phyloP scores from a whole-genome alignment of 1,140 invertebrate species.

The Galleria mellonella region DNA sequence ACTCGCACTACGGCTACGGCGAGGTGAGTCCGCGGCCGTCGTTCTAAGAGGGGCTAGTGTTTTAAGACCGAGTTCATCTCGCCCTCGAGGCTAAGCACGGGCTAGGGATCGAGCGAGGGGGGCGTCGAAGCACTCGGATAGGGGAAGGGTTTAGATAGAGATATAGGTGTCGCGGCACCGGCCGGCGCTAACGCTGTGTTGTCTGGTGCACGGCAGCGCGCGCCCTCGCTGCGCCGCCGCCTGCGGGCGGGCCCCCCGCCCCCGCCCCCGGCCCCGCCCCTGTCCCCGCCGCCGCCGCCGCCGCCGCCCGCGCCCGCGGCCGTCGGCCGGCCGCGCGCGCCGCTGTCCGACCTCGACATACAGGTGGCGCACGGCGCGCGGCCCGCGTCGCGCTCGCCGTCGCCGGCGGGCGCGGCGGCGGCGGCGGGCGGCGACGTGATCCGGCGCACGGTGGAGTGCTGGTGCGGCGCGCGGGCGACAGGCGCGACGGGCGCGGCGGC shows the following conservation, averaged over 20 bases:
- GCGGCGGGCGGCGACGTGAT: slow-evolving; percentile 9
- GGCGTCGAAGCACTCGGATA: no score
- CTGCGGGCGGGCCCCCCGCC: slow-evolving; percentile 1
- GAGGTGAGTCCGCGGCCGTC: slow-evolving; percentile 19
- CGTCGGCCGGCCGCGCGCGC: neutral
- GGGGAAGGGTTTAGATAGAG: no score
- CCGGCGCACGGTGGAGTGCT: slow-evolving; percentile 5
- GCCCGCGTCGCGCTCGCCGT: slow-evolving; percentile 12
- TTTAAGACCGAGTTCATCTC: no score
- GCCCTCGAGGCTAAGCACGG: no score
- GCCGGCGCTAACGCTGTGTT: neutral
- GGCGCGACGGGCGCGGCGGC: slow-evolving; percentile 78
- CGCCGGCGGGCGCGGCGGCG: neutral
- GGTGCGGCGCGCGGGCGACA: slow-evolving; percentile 74
- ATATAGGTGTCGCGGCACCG: neutral
- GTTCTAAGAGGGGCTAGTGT: neutral
- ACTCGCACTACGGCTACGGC: slow-evolving; percentile 26
- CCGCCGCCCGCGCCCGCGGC: neutral
- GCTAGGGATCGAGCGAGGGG: no score
- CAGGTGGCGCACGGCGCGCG: slow-evolving; percentile 43
- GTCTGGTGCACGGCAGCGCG: slow-evolving; percentile 1
- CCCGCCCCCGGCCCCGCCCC: slow-evolving; percentile 3
- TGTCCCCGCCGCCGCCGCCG: neutral
- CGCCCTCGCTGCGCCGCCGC: neutral
- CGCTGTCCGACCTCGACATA: neutral